These are phyloP conservation scores for Aphelenchoides avenae DNA, from an alignment of 1,140 invertebrate genomes.

Conservation along the genomic window DNA sequence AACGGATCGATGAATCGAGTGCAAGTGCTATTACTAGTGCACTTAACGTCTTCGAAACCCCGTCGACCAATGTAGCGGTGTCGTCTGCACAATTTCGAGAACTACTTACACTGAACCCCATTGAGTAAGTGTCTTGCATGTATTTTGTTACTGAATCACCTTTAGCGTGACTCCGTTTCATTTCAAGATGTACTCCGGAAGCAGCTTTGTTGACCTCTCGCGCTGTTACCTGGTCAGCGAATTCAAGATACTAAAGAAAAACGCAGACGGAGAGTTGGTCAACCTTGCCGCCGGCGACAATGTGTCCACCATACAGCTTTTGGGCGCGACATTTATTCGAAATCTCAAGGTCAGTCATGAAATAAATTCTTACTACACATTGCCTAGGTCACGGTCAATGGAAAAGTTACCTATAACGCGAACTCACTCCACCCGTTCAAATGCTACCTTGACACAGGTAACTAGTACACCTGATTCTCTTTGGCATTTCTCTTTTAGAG, in stretches of 20 bases:
- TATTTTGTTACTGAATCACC: too few species aligned
- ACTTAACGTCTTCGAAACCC: conserved; percentile 6
- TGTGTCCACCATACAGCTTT: not conserved
- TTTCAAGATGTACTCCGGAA: conserved; percentile 11
- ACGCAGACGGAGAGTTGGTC: not conserved
- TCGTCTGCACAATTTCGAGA: not conserved
- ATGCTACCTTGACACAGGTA: conserved; percentile 7
- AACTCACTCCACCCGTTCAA: conserved; percentile 8
- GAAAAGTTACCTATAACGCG: conserved; percentile 2
- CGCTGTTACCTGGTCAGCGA: conserved; percentile 9
- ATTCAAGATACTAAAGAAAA: conserved; percentile 2
- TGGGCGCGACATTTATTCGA: conserved; percentile 2
- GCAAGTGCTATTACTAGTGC: conserved; percentile 3
- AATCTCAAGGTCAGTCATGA: too few species aligned
- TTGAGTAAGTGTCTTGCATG: too few species aligned
- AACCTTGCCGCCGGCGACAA: conserved; percentile 2
- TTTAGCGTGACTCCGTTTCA: conserved; percentile 5
- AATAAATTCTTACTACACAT: too few species aligned
- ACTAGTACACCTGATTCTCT: too few species aligned
- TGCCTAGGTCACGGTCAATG: conserved; percentile 4
- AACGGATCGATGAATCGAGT: conserved; percentile 6
- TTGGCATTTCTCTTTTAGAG: too few species aligned
- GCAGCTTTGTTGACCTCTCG: conserved; percentile 3
- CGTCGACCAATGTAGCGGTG: conserved; percentile 7
- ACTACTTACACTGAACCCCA: conserved; percentile 3